A percentile compares a stretch with the other conserved stretches of the same genome.
Conservation (phyloP, 2,888 invertebrate species). For the Chaetogeoica ovagalla region DNA sequence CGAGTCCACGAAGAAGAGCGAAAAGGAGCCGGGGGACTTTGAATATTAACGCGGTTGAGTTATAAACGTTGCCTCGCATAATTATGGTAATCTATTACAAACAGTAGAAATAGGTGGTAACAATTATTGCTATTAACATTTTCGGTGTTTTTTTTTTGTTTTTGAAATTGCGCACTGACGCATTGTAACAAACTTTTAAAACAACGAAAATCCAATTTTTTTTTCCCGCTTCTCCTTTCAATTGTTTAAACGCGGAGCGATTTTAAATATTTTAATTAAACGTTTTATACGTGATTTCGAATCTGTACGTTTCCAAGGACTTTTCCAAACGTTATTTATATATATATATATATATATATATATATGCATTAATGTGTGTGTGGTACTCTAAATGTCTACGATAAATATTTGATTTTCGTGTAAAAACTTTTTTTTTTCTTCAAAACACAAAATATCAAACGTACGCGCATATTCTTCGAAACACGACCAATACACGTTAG, state of each 20-base stretch:
- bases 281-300: slow-evolving; percentile 11
- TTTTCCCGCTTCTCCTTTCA: background rate
- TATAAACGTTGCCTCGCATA: slow-evolving; percentile 45
- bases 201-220: slow-evolving; percentile 6
- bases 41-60: slow-evolving; percentile 36
- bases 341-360: too few relatives aligned
- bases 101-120: slow-evolving; percentile 2
- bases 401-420: background rate
- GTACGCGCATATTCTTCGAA: background rate
- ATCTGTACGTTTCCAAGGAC: slow-evolving; percentile 5
- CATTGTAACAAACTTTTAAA: background rate
- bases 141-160: slow-evolving; percentile 26
- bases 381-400: too few relatives aligned
- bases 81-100: slow-evolving; percentile 38
- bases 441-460: background rate
- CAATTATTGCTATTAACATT: slow-evolving; percentile 30
- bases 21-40: background rate
- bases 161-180: background rate
- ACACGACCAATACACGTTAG: too few relatives aligned
- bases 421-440: background rate
- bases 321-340: background rate
- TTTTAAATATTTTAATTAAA: slow-evolving; percentile 16
- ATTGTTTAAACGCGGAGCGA: slow-evolving; percentile 26
- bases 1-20: background rate
- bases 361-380: too few relatives aligned